Evolutionary conservation across 2,888 invertebrate genomes (phyloP), one percentile per base, ranked within the genome.

Genomic region (Xiphydria camelus): DNA sequence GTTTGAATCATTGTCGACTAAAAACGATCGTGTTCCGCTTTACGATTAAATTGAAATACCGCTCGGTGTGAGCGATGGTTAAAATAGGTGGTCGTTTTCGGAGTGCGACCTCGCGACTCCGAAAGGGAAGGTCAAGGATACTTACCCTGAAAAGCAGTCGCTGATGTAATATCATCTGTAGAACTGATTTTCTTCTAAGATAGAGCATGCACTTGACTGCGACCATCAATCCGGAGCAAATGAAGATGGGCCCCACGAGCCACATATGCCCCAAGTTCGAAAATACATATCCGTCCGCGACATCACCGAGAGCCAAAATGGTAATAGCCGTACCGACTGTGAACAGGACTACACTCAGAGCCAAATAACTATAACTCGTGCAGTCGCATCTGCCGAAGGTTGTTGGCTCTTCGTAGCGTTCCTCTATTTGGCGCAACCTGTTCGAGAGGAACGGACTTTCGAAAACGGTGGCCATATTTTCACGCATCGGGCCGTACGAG

Each of bases 161-260:
- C 61, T 83, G 83, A 54, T 83, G 82, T 32, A 83, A 76, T 36
- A 84, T 77, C 83, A 84, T 83, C 70, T 83, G 83, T 55, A 84
- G 82, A 26, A 84, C 82, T 63, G 83, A 83, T 67, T 84, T 84
- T 66, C 83, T 78, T 57, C 84, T 77, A 53, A 85, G 76, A 70
- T 84, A 84, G 36, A 85, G 69, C 78, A 84, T 82, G 62, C 83
- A 84, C 66, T 84, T 84, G n/a, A 84, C 82, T 32, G 84, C 84
- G 41, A 85, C 82, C 84, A 84, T 83, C 75, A 84, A 80, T 55
- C 84, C 84, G 52, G 83, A 83, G 74, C 84, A 83, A 68, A 84
- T 83, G 68, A 84, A 83, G 66, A 84, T 82, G 40, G 84, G 84
- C 47, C 84, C 84, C 47, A 84, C 83, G 10, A 84, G 78, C 84